These are phyloP conservation scores for Aphelenchoides avenae DNA, from an alignment of 1,140 invertebrate species.

Conservation along the genomic window DNA sequence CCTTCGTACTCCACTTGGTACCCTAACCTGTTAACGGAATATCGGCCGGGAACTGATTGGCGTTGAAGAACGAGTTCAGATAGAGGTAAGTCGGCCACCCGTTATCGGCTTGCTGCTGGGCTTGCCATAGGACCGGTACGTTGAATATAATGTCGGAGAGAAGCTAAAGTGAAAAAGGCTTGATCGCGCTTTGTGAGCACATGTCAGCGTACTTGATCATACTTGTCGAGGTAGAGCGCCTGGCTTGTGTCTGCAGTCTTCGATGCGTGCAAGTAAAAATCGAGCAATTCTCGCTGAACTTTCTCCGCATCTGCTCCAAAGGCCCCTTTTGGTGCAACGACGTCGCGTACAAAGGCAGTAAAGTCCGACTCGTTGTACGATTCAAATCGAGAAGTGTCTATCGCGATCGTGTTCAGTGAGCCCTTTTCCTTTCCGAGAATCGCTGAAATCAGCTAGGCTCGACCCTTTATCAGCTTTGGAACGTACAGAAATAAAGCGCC, in stretches of 20 bases:
- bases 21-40: conserved; percentile 20
- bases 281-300: too few species aligned
- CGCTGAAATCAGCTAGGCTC: conserved; percentile 10
- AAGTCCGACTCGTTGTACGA: conserved; percentile 13
- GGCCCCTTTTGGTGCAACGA: conserved; percentile 10
- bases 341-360: conserved; percentile 7
- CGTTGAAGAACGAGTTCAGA: conserved; percentile 34
- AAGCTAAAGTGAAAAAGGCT: conserved; percentile 19
- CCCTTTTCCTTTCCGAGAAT: conserved; percentile 18
- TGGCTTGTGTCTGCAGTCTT: too few species aligned
- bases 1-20: background rate
- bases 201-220: background rate
- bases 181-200: too few species aligned
- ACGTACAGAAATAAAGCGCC: conserved; percentile 37
- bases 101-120: too few species aligned
- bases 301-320: conserved; percentile 23
- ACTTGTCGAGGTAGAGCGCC: background rate
- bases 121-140: conserved; percentile 27
- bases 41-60: conserved; percentile 19
- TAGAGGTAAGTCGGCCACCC: conserved; percentile 30
- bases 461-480: background rate
- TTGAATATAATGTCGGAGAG: conserved; percentile 36
- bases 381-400: conserved; percentile 7
- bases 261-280: too few species aligned
- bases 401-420: conserved; percentile 20